Evolutionary conservation across 2,888 invertebrate genomes (phyloP).

Genomic region (Parochlus steinenii): DNA sequence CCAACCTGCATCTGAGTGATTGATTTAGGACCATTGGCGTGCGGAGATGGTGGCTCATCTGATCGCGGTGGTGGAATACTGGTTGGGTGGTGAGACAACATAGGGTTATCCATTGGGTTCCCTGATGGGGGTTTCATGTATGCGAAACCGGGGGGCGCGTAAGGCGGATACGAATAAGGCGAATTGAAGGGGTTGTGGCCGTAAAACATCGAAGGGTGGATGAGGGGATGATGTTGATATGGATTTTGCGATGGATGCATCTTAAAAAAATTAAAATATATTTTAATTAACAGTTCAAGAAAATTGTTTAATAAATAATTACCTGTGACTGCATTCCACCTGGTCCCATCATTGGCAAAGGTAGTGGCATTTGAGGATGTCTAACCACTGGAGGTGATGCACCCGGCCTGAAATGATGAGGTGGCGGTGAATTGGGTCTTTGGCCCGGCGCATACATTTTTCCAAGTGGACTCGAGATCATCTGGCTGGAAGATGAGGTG

Average conservation of each 20-base stretch:
- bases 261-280: no score
- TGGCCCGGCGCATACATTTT: constrained; percentile 32
- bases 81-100: constrained; percentile 22
- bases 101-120: constrained; percentile 26
- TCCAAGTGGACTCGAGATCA: constrained; percentile 30
- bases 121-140: constrained; percentile 30
- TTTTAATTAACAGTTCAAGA: no score
- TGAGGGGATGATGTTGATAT: constrained; percentile 48
- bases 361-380: constrained; percentile 31
- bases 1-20: constrained; percentile 1
- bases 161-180: constrained; percentile 40
- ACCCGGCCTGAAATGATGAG: constrained; percentile 29
- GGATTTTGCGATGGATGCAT: constrained; percentile 62
- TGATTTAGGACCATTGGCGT: constrained; percentile 10
- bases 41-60: constrained; percentile 15
- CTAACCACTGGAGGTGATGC: constrained; percentile 38
- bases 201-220: constrained; percentile 52
- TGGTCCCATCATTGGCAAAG: constrained; percentile 28
- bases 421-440: constrained; percentile 21
- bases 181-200: constrained; percentile 39
- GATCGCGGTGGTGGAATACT: constrained; percentile 15
- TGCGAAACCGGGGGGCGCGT: constrained; percentile 27
- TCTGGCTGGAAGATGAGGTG: constrained; percentile 29
- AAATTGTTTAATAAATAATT: constrained; percentile 44
- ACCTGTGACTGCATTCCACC: no score